Evolutionary conservation across 64 coral and sea anemone species (phyloP), one percentile per base, ranked within the genome.

Genomic region (Orbicella faveolata): DNA sequence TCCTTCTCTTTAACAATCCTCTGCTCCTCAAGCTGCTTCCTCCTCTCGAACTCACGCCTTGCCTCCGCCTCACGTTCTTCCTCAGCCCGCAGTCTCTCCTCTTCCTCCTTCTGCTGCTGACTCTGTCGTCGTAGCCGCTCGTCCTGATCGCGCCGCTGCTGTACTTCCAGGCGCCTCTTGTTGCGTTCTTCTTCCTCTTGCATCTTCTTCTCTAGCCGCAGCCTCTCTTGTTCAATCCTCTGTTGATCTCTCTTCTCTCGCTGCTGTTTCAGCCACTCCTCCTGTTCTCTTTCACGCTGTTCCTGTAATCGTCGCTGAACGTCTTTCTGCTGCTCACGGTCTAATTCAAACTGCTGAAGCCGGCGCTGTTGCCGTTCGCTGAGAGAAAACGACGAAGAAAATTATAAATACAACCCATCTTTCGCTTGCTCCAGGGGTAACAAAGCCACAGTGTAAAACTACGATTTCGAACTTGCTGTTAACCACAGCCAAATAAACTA

Each of bases 1-100:
- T 97, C 95, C 86, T 97, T 97, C 66, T 97, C 95, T 66, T 63
- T 88, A 36, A 97, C 34, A 6, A 97, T 76, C 23, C n/a, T 91
- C 64, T 94, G 83, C 73, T 97, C 92, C 69, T 97, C 95, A 9
- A 94, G 0, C 66, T 97, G 87, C 34, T 68, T 87, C 34, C 78
- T 73, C 55, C 91, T 81, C 12, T 93, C 92, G 13, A 80, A 79
- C 9, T 97, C 88, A 33, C 86, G 90, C 20, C 80, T 77, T 12
- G 67, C 52, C 23, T 88, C 82, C 52, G 89, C 88, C 16, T 81
- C 36, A 8, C 91, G 89, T 63, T 93, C 81, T 13, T 96, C 91
- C 23, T 92, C 82, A 41, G 73, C 44, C 57, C 90, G 21, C 9
- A 80, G 19, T 37, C 82, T 79, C 23, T 96, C 94, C 1, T 89